Percentiles rank a stretch among this genome's conserved stretches.
These are phyloP conservation scores for Rhinogobio ventralis DNA, from an alignment of 2,797 vertebrate genomes.

Conservation along the genomic window DNA sequence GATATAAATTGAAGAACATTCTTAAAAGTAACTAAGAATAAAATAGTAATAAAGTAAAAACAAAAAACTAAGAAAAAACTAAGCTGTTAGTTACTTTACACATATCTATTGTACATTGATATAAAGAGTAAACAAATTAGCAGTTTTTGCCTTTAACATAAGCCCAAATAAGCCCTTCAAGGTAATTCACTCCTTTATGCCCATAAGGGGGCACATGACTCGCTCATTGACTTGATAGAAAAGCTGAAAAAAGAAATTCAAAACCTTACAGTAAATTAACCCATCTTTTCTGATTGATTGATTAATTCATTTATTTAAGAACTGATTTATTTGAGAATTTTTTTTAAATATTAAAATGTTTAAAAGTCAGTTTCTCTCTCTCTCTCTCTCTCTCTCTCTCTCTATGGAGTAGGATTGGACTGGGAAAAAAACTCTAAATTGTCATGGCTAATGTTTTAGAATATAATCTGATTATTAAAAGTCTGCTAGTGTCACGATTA, in stretches of 20 bases:
- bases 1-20: neutral
- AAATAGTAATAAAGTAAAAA: neutral
- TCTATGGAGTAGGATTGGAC: neutral
- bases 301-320: neutral
- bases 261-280: neutral
- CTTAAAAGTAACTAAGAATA: neutral
- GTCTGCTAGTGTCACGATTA: neutral
- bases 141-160: neutral
- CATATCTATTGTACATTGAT: neutral
- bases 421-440: neutral
- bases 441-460: neutral
- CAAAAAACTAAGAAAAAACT: neutral
- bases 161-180: neutral
- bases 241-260: neutral
- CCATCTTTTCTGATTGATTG: neutral
- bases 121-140: neutral
- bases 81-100: neutral
- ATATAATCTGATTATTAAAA: neutral
- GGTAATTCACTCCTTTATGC: neutral
- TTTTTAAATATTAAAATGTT: too few species aligned
- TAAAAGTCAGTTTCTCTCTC: neutral
- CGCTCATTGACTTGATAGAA: neutral
- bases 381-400: too few species aligned
- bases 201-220: conserved; percentile 22
- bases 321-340: neutral